These are phyloP conservation scores for Neodon shergylaensis DNA, from an alignment of 2,113 vertebrate species.

Conservation along the genomic window DNA sequence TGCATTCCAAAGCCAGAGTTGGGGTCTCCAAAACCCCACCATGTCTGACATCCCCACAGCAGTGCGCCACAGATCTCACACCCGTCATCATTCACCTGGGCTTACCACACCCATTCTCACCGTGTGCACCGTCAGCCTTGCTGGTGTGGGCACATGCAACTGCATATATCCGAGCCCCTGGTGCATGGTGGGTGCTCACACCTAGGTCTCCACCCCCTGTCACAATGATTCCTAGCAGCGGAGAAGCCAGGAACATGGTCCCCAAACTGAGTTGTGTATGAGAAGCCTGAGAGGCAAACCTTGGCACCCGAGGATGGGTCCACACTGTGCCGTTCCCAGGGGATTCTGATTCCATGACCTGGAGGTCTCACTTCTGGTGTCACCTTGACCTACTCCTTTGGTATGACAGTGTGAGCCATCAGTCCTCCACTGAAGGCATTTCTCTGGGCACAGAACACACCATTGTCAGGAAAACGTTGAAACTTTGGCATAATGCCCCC, in stretches of 20 bases:
- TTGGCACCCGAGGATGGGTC: neutral
- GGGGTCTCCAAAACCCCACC: neutral
- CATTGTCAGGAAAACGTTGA: neutral
- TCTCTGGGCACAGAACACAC: neutral
- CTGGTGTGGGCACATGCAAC: neutral
- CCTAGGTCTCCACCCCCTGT: neutral
- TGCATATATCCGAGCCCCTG: neutral
- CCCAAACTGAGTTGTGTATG: neutral
- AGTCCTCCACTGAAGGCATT: neutral
- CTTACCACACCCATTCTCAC: neutral
- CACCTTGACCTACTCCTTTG: fast-evolving
- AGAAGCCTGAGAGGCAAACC: neutral
- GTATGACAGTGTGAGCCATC: neutral
- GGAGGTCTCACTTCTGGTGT: fast-evolving
- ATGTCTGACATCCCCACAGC: neutral
- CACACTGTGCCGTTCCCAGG: neutral
- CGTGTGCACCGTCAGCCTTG: neutral
- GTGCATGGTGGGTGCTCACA: neutral
- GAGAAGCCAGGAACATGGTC: neutral
- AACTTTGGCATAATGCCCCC: neutral
- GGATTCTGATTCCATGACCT: neutral
- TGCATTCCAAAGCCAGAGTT: neutral
- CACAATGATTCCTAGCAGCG: neutral
- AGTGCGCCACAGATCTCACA: neutral
- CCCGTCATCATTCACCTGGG: neutral